A percentile compares a stretch with the other conserved stretches of the same genome.
Evolutionary conservation across 2,888 invertebrate species (phyloP).

Genomic region (Leptopilina drosophilae): DNA sequence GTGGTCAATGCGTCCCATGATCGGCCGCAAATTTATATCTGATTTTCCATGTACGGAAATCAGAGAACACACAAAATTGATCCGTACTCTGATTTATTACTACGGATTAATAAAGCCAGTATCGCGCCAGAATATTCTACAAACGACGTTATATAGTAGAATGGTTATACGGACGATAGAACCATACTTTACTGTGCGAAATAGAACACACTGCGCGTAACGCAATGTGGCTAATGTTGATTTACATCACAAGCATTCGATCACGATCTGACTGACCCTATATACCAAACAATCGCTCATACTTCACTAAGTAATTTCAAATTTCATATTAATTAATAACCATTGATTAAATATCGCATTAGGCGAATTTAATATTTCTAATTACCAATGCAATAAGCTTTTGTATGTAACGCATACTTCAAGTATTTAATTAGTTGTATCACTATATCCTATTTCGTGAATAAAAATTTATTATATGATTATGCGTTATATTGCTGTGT

Average conservation of each 20-base stretch:
- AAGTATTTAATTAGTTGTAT: not conserved
- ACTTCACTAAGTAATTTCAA: conserved; percentile 37
- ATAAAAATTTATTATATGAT: too few species aligned
- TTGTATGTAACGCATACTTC: not conserved
- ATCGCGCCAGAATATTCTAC: conserved; percentile 57
- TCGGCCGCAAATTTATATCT: conserved; percentile 70
- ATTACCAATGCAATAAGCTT: not conserved
- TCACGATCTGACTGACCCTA: conserved; percentile 36
- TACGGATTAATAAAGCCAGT: conserved; percentile 72
- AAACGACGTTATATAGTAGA: conserved; percentile 52
- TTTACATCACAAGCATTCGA: conserved; percentile 53
- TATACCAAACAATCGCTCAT: conserved; percentile 12
- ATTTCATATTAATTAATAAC: conserved; percentile 36
- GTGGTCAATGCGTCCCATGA: conserved; percentile 59
- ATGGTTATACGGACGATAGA: conserved; percentile 45
- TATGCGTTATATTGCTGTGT: too few species aligned
- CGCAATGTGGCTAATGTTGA: conserved; percentile 56
- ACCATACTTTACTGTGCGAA: conserved; percentile 59
- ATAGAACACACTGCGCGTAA: conserved; percentile 46
- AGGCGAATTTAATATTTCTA: not conserved
- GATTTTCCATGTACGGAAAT: conserved; percentile 68
- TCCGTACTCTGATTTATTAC: conserved; percentile 72
- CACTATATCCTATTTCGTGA: too few species aligned
- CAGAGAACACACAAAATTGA: conserved; percentile 72
- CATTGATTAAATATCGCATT: not conserved